Evolutionary conservation across 1,140 invertebrate species (phyloP).

Genomic region (Amphibalanus amphitrite): DNA sequence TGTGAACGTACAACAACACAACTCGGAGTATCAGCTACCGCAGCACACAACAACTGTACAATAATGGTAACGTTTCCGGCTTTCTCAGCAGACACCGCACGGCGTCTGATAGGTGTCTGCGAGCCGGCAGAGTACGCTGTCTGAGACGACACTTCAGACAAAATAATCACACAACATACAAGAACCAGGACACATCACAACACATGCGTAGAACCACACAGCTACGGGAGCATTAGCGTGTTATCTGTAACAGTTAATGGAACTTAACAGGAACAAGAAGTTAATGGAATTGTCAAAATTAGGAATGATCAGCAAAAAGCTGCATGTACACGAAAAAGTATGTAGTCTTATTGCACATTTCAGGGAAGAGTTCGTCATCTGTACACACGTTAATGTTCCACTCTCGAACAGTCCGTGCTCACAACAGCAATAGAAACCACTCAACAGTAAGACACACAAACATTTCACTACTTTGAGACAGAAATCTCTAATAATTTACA

Average conservation of each 20-base stretch:
- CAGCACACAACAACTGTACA: not conserved
- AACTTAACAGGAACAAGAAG: not conserved
- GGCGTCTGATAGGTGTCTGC: not conserved
- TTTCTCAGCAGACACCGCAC: not conserved
- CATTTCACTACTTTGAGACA: not conserved
- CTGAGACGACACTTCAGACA: not conserved
- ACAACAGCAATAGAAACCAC: not conserved
- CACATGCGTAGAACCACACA: too few relatives aligned
- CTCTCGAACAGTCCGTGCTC: too few relatives aligned
- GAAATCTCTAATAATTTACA: not conserved
- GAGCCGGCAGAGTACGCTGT: not conserved
- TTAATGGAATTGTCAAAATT: too few relatives aligned
- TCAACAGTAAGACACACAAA: not conserved
- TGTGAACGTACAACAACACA: not conserved
- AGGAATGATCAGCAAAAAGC: too few relatives aligned
- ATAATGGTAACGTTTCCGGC: not conserved
- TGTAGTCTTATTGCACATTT: not conserved
- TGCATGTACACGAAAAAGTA: not conserved
- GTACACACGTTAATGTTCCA: not conserved
- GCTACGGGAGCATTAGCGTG: too few relatives aligned
- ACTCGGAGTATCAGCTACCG: not conserved
- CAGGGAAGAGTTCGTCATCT: not conserved
- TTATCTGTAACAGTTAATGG: not conserved
- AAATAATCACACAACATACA: not conserved
- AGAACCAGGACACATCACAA: not conserved